Percentiles rank a stretch among this genome's conserved stretches.
phyloP scores from a whole-genome alignment of 2,888 invertebrate genomes.

The Chymomyza procnemis region DNA sequence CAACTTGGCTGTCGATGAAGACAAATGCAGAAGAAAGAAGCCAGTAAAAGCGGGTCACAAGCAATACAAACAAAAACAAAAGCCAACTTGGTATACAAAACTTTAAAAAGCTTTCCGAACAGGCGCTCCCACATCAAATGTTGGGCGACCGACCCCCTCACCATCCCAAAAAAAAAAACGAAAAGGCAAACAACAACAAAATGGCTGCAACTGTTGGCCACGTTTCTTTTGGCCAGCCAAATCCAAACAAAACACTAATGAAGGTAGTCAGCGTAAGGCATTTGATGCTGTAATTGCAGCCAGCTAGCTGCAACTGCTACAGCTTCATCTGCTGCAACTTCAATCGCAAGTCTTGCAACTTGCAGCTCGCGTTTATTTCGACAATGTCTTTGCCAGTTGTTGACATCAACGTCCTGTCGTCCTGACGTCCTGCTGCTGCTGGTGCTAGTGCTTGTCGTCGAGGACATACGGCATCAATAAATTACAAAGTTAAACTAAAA shows the following conservation, averaged over 20 bases:
- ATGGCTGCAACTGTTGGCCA: conserved; percentile 20
- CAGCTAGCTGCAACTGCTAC: conserved; percentile 26
- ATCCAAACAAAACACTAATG: conserved; percentile 72
- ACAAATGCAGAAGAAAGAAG: conserved; percentile 58
- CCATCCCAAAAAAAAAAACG: not conserved
- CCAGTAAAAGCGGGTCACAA: not conserved
- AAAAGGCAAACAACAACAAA: not conserved
- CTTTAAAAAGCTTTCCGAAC: not conserved
- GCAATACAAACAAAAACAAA: not conserved
- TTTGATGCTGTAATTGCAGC: conserved; percentile 20
- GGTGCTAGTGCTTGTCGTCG: not conserved
- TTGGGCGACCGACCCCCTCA: too few species aligned
- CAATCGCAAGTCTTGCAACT: conserved; percentile 34
- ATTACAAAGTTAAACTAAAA: conserved; percentile 74
- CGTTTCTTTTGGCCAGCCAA: conserved; percentile 38
- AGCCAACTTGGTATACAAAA: not conserved
- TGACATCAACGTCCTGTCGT: not conserved
- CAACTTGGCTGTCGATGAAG: conserved; percentile 72
- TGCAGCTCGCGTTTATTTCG: conserved; percentile 12
- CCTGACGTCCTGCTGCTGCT: not conserved
- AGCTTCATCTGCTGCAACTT: conserved; percentile 29
- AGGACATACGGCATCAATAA: conserved; percentile 71
- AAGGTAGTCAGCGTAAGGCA: conserved; percentile 54
- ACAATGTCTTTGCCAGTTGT: not conserved
- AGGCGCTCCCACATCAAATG: not conserved